Evolutionary conservation across 2,888 invertebrate genomes (phyloP).

Genomic region (Phasia obesa): DNA sequence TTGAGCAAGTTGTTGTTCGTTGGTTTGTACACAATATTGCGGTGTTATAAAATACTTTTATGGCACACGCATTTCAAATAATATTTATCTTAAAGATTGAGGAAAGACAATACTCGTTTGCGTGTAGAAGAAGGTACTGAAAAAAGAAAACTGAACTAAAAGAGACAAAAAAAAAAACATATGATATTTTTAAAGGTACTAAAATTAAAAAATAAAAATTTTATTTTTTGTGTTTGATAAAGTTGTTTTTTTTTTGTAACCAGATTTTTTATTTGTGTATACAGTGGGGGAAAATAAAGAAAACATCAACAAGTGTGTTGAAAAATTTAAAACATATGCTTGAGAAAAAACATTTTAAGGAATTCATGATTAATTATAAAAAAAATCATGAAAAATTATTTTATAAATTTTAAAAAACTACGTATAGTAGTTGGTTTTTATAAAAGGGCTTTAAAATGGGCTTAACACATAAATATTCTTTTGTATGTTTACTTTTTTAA

Average conservation of each 20-base stretch:
- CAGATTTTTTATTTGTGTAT: not conserved
- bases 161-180: constrained; percentile 13
- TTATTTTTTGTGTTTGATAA: constrained; percentile 2
- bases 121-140: constrained; percentile 8
- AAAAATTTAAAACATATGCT: constrained; percentile 44
- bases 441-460: constrained; percentile 14
- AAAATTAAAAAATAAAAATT: constrained; percentile 7
- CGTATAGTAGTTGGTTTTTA: not conserved
- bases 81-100: constrained; percentile 52
- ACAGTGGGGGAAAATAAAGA: constrained; percentile 8
- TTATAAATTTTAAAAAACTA: not conserved
- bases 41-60: constrained; percentile 54
- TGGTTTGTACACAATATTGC: constrained; percentile 30
- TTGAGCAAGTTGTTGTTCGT: constrained; percentile 37
- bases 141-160: constrained; percentile 36
- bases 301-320: constrained; percentile 55
- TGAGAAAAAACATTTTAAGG: constrained; percentile 20
- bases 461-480: constrained; percentile 6
- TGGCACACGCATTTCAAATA: constrained; percentile 60
- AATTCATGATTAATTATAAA: constrained; percentile 47
- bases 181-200: constrained; percentile 27
- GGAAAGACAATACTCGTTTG: constrained; percentile 35
- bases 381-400: constrained; percentile 15
- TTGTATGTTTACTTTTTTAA: not conserved
- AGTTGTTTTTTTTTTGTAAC: constrained; percentile 12